Percentiles rank a stretch among this genome's conserved stretches.
Evolutionary conservation across 1,140 invertebrate genomes (phyloP).

Genomic region (Wasmannia auropunctata): DNA sequence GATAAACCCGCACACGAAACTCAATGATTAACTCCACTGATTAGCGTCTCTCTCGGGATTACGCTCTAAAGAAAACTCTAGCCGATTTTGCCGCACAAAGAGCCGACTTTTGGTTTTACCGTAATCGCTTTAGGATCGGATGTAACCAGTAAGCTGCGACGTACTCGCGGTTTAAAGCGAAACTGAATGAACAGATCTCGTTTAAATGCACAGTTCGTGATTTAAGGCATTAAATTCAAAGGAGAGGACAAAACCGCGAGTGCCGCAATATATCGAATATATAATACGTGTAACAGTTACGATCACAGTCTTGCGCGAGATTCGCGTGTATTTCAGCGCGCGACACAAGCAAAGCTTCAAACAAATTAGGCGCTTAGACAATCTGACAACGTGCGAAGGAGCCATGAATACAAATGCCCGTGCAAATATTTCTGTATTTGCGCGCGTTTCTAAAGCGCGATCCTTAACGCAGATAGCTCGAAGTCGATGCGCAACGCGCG

Average conservation of each 20-base stretch:
- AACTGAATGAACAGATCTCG: neutral
- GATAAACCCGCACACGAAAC: neutral
- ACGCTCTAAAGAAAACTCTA: neutral
- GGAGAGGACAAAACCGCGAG: neutral
- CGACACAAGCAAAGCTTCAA: neutral
- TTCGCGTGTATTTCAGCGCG: neutral
- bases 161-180: neutral
- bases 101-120: neutral
- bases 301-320: neutral
- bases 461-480: neutral
- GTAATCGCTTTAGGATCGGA: neutral
- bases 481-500: neutral
- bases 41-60: neutral
- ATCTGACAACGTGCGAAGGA: neutral
- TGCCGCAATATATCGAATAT: neutral
- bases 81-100: neutral
- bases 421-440: neutral
- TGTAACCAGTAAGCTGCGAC: neutral
- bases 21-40: neutral
- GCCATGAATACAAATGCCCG: neutral
- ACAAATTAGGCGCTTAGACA: neutral
- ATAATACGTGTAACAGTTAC: neutral
- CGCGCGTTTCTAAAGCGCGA: neutral
- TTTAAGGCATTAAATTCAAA: conserved; percentile 6
- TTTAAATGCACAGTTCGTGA: neutral